phyloP scores from a whole-genome alignment of 2,888 invertebrate genomes.

The Gandaritis pyraliata region DNA sequence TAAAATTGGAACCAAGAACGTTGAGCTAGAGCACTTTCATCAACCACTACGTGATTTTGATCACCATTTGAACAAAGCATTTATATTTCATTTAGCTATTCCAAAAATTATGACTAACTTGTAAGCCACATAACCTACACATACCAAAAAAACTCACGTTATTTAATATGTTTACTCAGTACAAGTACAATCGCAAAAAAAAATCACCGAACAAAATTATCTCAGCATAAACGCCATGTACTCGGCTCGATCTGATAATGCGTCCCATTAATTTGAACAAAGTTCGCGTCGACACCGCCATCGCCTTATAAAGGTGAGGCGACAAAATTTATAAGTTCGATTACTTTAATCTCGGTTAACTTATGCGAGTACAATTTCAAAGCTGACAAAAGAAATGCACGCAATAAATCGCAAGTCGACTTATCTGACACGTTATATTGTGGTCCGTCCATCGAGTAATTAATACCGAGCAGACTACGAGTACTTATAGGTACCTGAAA shows the following conservation, averaged over 20 bases:
- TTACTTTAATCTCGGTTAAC: conserved; percentile 84
- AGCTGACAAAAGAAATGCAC: conserved; percentile 85
- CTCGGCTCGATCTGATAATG: conserved; percentile 82
- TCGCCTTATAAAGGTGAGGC: conserved; percentile 83
- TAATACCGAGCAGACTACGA: conserved; percentile 52
- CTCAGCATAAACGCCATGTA: conserved; percentile 84
- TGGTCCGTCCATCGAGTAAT: conserved; percentile 51
- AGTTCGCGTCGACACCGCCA: conserved; percentile 82
- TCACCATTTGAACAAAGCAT: no score
- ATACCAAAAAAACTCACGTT: background rate
- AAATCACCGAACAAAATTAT: conserved; percentile 78
- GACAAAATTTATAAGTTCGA: conserved; percentile 85
- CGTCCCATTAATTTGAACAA: conserved; percentile 82
- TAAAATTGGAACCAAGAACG: background rate
- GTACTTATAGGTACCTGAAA: no score
- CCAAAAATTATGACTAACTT: no score
- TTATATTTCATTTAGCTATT: no score
- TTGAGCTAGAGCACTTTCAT: background rate
- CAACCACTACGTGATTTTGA: no score
- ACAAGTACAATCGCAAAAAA: conserved; percentile 57
- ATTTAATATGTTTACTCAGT: conserved; percentile 32
- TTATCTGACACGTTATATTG: conserved; percentile 81
- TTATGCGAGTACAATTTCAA: conserved; percentile 85
- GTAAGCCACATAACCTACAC: no score
- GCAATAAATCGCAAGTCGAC: conserved; percentile 76